Evolutionary conservation across 2,797 vertebrate species (phyloP).

Genomic region (Fratercula arctica): DNA sequence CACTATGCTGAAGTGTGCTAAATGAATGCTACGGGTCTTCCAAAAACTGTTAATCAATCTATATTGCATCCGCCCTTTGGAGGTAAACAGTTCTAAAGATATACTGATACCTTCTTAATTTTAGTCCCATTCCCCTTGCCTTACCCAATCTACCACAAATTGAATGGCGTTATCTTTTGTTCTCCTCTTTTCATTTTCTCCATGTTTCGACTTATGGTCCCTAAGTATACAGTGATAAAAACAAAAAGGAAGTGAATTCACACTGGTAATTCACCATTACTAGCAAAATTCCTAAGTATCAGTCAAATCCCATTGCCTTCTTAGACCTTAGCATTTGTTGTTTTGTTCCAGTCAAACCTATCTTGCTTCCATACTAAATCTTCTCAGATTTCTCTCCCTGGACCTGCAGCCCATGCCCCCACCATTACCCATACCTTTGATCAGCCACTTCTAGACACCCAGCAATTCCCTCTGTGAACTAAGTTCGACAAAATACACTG

Average conservation of each 20-base stretch:
- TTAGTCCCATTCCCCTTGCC: not conserved
- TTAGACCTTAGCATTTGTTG: not conserved
- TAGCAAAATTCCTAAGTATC: not conserved
- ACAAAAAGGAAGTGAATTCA: not conserved
- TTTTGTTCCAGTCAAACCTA: not conserved
- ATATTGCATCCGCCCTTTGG: accelerated
- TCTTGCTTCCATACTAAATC: not conserved
- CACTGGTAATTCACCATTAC: not conserved
- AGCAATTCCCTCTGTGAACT: not conserved
- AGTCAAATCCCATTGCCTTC: not conserved
- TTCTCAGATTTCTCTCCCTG: not conserved
- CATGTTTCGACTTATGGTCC: not conserved
- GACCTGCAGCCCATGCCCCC: not conserved
- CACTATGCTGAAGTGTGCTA: not conserved
- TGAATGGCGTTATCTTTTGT: not conserved
- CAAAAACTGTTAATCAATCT: not conserved
- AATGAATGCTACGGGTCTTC: not conserved
- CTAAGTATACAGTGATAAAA: not conserved
- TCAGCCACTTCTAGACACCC: not conserved
- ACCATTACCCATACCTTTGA: not conserved
- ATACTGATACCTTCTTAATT: not conserved
- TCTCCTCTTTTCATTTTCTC: not conserved
- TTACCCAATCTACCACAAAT: not conserved
- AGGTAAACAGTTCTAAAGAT: not conserved
- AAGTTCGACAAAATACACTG: not conserved